Base-by-base conservation (phyloP, 2,888 invertebrate species). In the Andrena trimmerana region DNA sequence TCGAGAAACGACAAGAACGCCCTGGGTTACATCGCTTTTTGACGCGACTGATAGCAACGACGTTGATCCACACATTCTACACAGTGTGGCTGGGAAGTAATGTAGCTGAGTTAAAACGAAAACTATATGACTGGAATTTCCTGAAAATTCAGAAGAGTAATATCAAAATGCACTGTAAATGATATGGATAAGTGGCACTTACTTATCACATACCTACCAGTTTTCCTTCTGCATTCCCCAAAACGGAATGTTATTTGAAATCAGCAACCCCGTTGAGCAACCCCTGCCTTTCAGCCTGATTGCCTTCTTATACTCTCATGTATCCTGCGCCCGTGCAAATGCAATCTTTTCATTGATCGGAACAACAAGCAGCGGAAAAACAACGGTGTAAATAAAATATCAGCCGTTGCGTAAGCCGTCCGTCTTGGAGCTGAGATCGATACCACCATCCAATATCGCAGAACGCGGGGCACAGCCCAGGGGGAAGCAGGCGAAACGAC, bases 351-450 rank as follows among this genome's bases (percentile, higher is more conserved):
- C 8, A 57, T 57, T 20, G 57, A 57, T 24, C 57, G 10, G 10
- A 27, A 20, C 57, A 27, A 8, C 57, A 57, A 57, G 24, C 24
- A 27, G 24, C 24, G 20, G 27, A n/a, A 57, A 8, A 54, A 50
- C 27, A 48, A 16, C 31, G 8, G 24, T 33, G 27, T 27, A 59
- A 71, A 78, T 81, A 78, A 81, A 83, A 68, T 69, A 69, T 76
- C 67, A 33, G 42, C 20, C 29, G 63, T 73, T 67, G 78, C 70
- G 78, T 68, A 70, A 76, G 71, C 52, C 74, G 63, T 78, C 68
- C 78, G 68, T 82, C 78, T 78, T 68, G 50, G 42, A 42, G 52
- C 42, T 50, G 54, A 42, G 74, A 74, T 81, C 81, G 81, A 83
- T 78, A 69, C 59, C 65, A 69, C 48, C 63, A 70, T 24, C 57